Percentiles rank a stretch among this genome's conserved stretches.
phyloP scores from a whole-genome alignment of 2,888 invertebrate genomes.

The Autographa gamma region DNA sequence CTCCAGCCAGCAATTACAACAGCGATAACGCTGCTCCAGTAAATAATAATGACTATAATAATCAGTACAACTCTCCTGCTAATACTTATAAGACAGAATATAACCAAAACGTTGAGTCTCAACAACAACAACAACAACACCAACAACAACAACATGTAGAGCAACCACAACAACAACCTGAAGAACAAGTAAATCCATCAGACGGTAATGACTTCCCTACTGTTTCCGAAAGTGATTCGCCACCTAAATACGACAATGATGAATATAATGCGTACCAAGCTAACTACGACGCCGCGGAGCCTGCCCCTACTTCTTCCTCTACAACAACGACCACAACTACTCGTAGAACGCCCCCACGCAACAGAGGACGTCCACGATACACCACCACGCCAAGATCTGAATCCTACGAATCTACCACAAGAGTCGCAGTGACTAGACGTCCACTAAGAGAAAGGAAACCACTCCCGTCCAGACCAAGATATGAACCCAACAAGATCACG shows the following conservation, averaged over 20 bases:
- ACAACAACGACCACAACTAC: constrained; percentile 79
- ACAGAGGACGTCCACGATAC: constrained; percentile 81
- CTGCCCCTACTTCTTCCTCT: constrained; percentile 61
- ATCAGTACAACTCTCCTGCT: constrained; percentile 42
- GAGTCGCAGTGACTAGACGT: constrained; percentile 81
- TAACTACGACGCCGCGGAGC: constrained; percentile 66
- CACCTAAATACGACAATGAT: constrained; percentile 62
- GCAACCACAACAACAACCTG: constrained; percentile 30
- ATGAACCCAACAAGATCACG: constrained; percentile 81
- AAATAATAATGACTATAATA: constrained; percentile 44
- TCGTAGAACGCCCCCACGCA: constrained; percentile 74
- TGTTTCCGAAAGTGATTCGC: constrained; percentile 62
- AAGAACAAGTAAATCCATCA: constrained; percentile 62
- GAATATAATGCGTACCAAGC: constrained; percentile 72
- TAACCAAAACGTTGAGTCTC: constrained; percentile 65
- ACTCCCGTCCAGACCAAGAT: constrained; percentile 72
- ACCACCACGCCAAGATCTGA: constrained; percentile 79
- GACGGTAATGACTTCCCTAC: constrained; percentile 63
- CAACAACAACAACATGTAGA: constrained; percentile 2
- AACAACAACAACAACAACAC: constrained; percentile 39
- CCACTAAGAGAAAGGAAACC: constrained; percentile 88
- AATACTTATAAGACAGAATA: constrained; percentile 61
- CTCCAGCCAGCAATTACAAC: constrained; percentile 18
- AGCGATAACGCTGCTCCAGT: constrained; percentile 17
- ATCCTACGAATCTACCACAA: constrained; percentile 79